Evolutionary conservation across 2,113 vertebrate genomes (phyloP).

Genomic region (Agapornis roseicollis): DNA sequence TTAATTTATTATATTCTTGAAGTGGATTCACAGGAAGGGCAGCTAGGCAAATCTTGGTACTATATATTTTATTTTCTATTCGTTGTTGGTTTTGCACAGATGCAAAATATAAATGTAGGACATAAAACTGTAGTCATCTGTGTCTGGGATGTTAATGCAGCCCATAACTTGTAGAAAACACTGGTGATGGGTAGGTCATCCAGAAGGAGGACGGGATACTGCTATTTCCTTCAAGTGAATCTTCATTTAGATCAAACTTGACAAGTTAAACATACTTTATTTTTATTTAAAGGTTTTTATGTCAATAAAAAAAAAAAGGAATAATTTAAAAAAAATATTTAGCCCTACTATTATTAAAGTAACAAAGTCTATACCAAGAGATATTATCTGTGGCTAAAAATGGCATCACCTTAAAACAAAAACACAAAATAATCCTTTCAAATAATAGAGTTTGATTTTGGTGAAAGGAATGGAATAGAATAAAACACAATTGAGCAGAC

Average conservation of each 20-base stretch:
- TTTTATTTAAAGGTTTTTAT: background rate
- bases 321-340: background rate
- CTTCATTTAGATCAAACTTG: background rate
- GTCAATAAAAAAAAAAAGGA: background rate
- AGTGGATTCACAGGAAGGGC: fast-evolving
- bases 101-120: background rate
- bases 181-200: background rate
- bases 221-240: background rate
- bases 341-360: background rate
- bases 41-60: background rate
- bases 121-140: background rate
- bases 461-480: background rate
- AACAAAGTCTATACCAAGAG: background rate
- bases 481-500: background rate
- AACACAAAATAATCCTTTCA: background rate
- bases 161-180: background rate
- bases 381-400: background rate
- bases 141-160: background rate
- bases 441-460: background rate
- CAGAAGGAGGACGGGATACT: background rate
- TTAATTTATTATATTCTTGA: background rate
- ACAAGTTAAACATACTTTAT: background rate
- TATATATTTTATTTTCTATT: background rate
- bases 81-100: background rate
- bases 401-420: background rate